A percentile compares a stretch with the other conserved stretches of the same genome.
These are phyloP conservation scores for Tapirus indicus DNA, from an alignment of 2,797 vertebrate species.

Conservation along the genomic window DNA sequence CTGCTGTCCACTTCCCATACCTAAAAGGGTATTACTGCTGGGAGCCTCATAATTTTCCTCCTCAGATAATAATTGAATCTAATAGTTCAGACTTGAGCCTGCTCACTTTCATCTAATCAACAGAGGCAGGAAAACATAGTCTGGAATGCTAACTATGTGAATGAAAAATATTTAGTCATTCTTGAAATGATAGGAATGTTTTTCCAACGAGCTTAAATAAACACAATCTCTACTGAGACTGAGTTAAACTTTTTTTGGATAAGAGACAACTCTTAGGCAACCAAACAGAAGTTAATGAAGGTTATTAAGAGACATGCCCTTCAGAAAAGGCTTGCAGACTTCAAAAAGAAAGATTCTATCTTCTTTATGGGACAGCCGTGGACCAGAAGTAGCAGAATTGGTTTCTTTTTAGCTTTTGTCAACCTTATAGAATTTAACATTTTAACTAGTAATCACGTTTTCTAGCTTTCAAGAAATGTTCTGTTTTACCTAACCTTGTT, in stretches of 20 bases:
- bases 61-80: conserved; percentile 74
- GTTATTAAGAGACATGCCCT: conserved; percentile 87
- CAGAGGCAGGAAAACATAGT: conserved; percentile 86
- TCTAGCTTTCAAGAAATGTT: conserved; percentile 43
- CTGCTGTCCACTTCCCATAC: background rate
- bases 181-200: conserved; percentile 94
- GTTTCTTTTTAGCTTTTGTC: conserved; percentile 53
- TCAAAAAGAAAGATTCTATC: conserved; percentile 40
- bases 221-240: conserved; percentile 89
- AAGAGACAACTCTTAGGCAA: conserved; percentile 88
- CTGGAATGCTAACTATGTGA: conserved; percentile 92
- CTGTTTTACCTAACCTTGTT: background rate
- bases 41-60: conserved; percentile 66
- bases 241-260: conserved; percentile 89
- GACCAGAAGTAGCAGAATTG: conserved; percentile 48
- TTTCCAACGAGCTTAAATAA: conserved; percentile 93
- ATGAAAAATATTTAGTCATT: conserved; percentile 93
- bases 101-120: conserved; percentile 91
- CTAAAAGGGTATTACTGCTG: conserved; percentile 44
- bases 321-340: conserved; percentile 70
- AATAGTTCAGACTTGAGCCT: conserved; percentile 81
- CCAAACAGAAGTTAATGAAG: conserved; percentile 84
- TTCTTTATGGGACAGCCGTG: background rate
- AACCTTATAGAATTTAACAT: background rate
- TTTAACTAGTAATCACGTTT: conserved; percentile 9